Evolutionary conservation across 2,113 vertebrate genomes (phyloP).

Genomic region (Ictidomys tridecemlineatus): DNA sequence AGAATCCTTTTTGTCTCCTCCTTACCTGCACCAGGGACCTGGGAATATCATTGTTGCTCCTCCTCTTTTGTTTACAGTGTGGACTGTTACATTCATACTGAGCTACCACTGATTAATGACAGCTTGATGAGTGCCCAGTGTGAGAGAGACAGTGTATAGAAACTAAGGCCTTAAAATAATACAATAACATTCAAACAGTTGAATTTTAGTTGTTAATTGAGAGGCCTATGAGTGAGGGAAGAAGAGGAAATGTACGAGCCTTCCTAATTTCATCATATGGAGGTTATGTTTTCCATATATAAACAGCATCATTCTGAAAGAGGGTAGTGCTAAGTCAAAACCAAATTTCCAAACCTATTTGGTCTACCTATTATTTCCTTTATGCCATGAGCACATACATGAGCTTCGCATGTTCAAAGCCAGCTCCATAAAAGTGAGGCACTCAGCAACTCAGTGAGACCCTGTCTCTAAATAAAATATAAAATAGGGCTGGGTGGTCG

Average conservation of each 20-base stretch:
- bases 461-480: no score
- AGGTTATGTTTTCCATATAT: neutral
- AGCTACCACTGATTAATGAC: neutral
- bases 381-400: constrained; percentile 1
- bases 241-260: neutral
- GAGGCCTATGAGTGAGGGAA: neutral
- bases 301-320: neutral
- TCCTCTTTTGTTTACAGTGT: neutral
- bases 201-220: neutral
- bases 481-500: no score
- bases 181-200: neutral
- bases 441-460: no score
- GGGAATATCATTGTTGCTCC: neutral
- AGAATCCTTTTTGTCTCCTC: neutral
- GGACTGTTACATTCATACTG: neutral
- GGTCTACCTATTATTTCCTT: neutral
- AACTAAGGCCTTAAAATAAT: neutral
- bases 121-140: neutral
- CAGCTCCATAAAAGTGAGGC: no score
- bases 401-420: no score
- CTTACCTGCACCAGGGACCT: neutral
- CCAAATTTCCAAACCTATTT: neutral
- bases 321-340: neutral
- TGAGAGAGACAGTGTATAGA: neutral
- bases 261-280: neutral